A percentile compares a stretch with the other conserved stretches of the same genome.
Conservation (phyloP, 1,140 invertebrate genomes). For the Listronotus bonariensis region DNA sequence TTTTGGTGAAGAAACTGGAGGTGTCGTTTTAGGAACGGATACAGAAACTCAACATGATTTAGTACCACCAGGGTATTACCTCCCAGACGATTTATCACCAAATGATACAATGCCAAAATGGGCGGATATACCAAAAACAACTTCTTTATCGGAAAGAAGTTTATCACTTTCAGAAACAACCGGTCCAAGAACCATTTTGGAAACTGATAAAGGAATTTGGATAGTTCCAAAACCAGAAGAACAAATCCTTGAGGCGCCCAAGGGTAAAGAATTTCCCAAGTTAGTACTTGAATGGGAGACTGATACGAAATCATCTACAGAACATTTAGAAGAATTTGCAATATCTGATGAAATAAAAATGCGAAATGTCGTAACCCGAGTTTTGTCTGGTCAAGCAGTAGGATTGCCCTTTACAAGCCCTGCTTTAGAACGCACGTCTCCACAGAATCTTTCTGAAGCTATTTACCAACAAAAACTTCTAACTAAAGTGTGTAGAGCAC, state of each 20-base stretch:
- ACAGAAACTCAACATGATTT: constrained; percentile 12
- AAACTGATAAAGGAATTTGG: constrained; percentile 18
- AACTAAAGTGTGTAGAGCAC: constrained; percentile 12
- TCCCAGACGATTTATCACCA: constrained; percentile 21
- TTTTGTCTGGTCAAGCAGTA: constrained; percentile 24
- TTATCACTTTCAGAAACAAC: neutral
- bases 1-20: constrained; percentile 34
- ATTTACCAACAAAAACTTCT: constrained; percentile 3
- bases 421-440: constrained; percentile 1
- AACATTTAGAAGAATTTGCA: neutral
- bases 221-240: constrained; percentile 8
- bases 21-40: constrained; percentile 15
- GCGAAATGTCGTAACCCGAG: constrained; percentile 14
- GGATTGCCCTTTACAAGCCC: neutral
- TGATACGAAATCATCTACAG: constrained; percentile 1
- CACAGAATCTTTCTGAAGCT: constrained; percentile 23
- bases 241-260: neutral
- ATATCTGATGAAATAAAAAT: constrained; percentile 4
- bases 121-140: neutral
- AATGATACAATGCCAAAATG: constrained; percentile 9
- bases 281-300: constrained; percentile 10
- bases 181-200: neutral
- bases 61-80: constrained; percentile 22
- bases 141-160: neutral
- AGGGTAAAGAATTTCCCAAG: neutral